phyloP scores from a whole-genome alignment of 2,797 vertebrate genomes.

The Eulemur mongoz region DNA sequence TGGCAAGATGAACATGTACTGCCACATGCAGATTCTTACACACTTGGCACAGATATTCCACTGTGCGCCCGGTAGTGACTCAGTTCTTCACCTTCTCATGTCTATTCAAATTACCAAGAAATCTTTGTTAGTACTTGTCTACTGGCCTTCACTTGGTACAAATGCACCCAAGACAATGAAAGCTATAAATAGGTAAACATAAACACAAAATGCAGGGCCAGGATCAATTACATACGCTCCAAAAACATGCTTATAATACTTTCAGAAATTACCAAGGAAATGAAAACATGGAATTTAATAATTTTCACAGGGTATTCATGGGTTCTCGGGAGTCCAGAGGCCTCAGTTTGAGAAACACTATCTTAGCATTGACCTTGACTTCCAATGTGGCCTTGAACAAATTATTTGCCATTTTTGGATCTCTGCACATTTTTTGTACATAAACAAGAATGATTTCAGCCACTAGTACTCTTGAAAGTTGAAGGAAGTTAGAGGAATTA shows the following conservation, averaged over 20 bases:
- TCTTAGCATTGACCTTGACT: background rate
- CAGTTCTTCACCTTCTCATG: background rate
- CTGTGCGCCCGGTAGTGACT: slow-evolving; percentile 10
- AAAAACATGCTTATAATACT: background rate
- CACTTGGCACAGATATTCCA: background rate
- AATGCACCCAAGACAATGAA: background rate
- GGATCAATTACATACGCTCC: background rate
- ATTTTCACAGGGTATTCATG: background rate
- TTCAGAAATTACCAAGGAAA: background rate
- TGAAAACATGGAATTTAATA: background rate
- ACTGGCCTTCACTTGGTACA: background rate
- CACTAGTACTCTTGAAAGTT: background rate
- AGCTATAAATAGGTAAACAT: background rate
- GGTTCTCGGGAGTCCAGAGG: background rate
- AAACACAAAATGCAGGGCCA: background rate
- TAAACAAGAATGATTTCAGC: background rate
- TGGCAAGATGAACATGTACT: background rate
- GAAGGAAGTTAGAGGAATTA: background rate
- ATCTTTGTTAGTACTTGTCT: background rate
- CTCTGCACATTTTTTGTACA: background rate
- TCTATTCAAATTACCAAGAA: slow-evolving; percentile 12
- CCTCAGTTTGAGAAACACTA: background rate
- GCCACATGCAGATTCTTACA: background rate
- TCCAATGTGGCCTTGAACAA: background rate
- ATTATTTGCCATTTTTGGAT: background rate